Evolutionary conservation across 1,140 invertebrate species (phyloP).

Genomic region (Myzus persicae): DNA sequence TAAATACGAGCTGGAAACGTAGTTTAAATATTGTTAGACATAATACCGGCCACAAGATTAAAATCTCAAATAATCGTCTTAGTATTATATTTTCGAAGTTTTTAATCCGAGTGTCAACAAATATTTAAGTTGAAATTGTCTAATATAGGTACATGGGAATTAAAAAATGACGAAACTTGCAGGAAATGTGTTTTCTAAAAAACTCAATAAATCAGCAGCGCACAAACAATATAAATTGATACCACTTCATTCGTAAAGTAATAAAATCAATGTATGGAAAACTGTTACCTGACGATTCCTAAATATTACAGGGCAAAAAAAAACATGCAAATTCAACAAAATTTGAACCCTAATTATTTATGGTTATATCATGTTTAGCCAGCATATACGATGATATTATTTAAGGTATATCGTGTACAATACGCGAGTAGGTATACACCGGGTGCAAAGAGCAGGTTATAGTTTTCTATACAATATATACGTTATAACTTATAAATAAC

Average conservation of each 20-base stretch:
- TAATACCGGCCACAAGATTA: background rate
- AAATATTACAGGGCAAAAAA: background rate
- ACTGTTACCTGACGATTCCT: background rate
- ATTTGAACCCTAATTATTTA: background rate
- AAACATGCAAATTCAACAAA: background rate
- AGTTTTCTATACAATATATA: background rate
- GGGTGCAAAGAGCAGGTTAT: too few relatives aligned
- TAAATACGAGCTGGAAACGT: background rate
- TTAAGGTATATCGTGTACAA: background rate
- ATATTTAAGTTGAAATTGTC: background rate
- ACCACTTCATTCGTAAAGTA: background rate
- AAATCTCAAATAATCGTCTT: background rate
- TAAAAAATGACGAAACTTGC: background rate
- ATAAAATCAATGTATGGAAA: background rate
- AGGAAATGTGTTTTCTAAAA: background rate
- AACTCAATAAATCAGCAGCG: background rate
- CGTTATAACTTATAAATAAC: background rate
- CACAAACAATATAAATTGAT: too few relatives aligned
- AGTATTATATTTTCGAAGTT: background rate
- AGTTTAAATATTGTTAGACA: background rate
- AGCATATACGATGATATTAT: background rate
- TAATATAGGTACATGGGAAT: background rate
- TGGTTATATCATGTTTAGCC: background rate
- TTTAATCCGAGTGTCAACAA: background rate
- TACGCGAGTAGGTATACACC: too few relatives aligned